Conservation (phyloP, 2,797 vertebrate species). For the Lagocephalus sceleratus region DNA sequence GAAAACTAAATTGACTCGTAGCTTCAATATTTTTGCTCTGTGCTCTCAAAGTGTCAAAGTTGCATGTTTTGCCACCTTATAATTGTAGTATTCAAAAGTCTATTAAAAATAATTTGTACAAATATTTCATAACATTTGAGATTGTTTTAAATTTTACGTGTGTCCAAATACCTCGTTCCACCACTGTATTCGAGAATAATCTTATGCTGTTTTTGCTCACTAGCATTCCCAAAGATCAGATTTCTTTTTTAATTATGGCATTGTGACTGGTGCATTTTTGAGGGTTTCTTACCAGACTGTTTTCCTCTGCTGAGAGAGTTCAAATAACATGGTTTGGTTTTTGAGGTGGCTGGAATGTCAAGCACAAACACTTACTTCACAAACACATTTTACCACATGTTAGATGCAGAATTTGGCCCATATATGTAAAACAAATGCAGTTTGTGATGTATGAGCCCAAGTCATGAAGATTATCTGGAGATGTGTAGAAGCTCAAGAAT, state of each 20-base stretch:
- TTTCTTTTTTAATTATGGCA: slow-evolving; percentile 65
- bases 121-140: too few relatives aligned
- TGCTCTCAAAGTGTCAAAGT: too few relatives aligned
- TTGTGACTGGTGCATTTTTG: slow-evolving; percentile 67
- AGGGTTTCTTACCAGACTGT: slow-evolving; percentile 65
- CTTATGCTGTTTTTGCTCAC: slow-evolving; percentile 56
- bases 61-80: too few relatives aligned
- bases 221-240: slow-evolving; percentile 51
- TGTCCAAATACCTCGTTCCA: too few relatives aligned
- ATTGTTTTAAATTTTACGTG: too few relatives aligned
- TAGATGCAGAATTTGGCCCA: slow-evolving; percentile 20
- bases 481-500: slow-evolving; percentile 57
- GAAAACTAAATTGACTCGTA: too few relatives aligned
- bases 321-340: slow-evolving; percentile 58
- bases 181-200: slow-evolving; percentile 65
- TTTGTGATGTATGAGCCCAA: slow-evolving; percentile 34
- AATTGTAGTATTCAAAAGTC: too few relatives aligned
- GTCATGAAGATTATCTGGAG: slow-evolving; percentile 42
- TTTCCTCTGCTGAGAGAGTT: slow-evolving; percentile 50
- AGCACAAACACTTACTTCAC: slow-evolving; percentile 34
- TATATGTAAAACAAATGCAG: slow-evolving; percentile 27
- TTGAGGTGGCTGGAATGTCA: slow-evolving; percentile 28
- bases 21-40: too few relatives aligned
- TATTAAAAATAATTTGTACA: too few relatives aligned
- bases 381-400: slow-evolving; percentile 23